Base-by-base conservation (phyloP, 1,140 invertebrate genomes). In the Zaprionus africanus region DNA sequence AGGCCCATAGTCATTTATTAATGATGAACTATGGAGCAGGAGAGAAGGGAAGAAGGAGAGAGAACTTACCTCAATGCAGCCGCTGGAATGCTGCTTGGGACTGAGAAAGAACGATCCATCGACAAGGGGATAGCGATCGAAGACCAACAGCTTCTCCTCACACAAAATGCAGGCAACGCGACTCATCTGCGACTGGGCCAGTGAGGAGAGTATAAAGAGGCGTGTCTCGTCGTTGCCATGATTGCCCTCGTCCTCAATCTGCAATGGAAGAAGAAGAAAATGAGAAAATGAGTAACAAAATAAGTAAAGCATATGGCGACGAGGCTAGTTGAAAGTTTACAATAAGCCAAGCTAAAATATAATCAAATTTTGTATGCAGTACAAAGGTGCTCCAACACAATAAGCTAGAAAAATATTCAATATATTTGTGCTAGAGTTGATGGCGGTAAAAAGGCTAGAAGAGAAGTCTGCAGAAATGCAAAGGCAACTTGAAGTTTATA, bases 61-160 rank as follows among this genome's bases (percentile, higher is more conserved):
- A n/a, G 13, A 12, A 78, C 94, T 94, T 93, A 97, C 97, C 95
- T 97, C 96, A 72, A 98, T 95, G 85, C 97, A 97, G 79, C 95
- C 94, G 90, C 96, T 96, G 82, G 96, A 96, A 92, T 98, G 97
- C 92, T 98, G 97, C 71, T 96, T 94, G 28, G 98, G 98, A 77
- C 97, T 98, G 26, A 99, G 94, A 94, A 99, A 99, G 94, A 99
- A 98, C 11, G 98, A 99, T 46, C 99, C 99, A 92, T 99, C 98
- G 41, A 99, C 96, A 60, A 99, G 94, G 1, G 99, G 99, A 94
- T 99, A 99, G 71, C 98, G 95, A 94, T 99, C 99, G 93, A 98
- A 99, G 65, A 99, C 98, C 59, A 96, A 94, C 94, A 99, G 95
- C 11, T 96, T 95, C 49, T 96, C 95, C 76, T 97, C 96, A 94